phyloP scores from a whole-genome alignment of 2,113 vertebrate genomes.

The Oryzias celebensis region DNA sequence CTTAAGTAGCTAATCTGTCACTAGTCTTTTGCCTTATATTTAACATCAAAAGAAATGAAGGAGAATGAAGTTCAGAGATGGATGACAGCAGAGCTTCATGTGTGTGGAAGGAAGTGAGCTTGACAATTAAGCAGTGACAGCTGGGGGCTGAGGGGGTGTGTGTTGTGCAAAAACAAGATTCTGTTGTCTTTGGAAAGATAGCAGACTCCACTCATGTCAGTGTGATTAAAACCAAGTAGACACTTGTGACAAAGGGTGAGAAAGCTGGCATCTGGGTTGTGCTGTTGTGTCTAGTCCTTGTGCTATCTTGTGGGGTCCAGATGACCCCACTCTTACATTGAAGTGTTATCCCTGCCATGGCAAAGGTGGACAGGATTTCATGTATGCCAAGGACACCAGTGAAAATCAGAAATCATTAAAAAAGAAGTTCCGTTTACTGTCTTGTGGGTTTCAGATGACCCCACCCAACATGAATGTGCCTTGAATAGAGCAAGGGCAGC shows the following conservation, averaged over 20 bases:
- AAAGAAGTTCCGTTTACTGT: no score
- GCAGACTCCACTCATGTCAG: conserved; percentile 32
- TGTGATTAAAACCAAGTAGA: conserved; percentile 24
- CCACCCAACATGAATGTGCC: no score
- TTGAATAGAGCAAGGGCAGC: neutral
- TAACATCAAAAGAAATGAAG: neutral
- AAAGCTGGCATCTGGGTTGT: conserved; percentile 16
- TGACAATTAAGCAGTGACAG: conserved; percentile 7
- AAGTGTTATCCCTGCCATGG: no score
- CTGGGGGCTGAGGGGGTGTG: conserved; percentile 1
- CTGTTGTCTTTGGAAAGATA: conserved; percentile 36
- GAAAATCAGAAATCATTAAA: neutral
- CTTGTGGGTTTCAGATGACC: no score
- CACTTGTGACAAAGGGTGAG: conserved; percentile 15
- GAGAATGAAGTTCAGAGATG: neutral
- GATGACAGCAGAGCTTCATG: conserved; percentile 9
- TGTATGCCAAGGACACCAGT: no score
- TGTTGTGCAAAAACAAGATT: neutral
- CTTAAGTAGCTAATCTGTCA: no score
- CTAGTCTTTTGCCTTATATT: no score
- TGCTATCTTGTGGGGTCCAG: no score
- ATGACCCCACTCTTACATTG: no score
- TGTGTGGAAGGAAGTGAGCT: conserved; percentile 17
- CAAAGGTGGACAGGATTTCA: no score
- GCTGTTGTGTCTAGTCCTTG: neutral